These are phyloP conservation scores for Dendrocincla fuliginosa DNA, from an alignment of 2,797 vertebrate genomes.

Conservation along the genomic window DNA sequence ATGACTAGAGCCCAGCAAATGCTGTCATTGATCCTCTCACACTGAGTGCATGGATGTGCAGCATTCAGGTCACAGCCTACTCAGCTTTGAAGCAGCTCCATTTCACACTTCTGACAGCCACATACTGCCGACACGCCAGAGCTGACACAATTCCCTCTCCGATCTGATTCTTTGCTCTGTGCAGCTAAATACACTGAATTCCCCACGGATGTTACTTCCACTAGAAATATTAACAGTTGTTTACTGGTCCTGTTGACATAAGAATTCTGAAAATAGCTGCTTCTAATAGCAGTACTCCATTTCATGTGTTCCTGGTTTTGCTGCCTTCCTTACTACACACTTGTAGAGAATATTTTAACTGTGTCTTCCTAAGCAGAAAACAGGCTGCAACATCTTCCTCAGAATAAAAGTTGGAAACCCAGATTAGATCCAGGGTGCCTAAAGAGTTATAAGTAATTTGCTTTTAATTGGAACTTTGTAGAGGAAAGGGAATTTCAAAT, in stretches of 20 bases:
- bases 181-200: constrained; percentile 72
- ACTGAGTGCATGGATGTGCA: constrained; percentile 69
- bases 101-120: constrained; percentile 76
- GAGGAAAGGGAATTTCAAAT: background rate
- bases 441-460: background rate
- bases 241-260: constrained; percentile 76
- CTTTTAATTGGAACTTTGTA: constrained; percentile 4
- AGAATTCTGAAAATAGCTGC: constrained; percentile 73
- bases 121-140: constrained; percentile 58
- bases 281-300: constrained; percentile 39
- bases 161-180: constrained; percentile 59
- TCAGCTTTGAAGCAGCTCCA: constrained; percentile 78
- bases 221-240: constrained; percentile 80
- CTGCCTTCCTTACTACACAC: background rate
- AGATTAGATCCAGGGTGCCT: background rate
- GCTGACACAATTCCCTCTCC: constrained; percentile 69
- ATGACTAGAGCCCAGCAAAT: constrained; percentile 75
- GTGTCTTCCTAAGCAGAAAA: background rate
- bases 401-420: background rate
- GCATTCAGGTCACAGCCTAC: constrained; percentile 77
- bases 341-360: background rate
- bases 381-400: background rate
- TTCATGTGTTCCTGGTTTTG: constrained; percentile 11
- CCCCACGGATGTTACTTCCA: constrained; percentile 61
- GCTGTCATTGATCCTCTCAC: constrained; percentile 80